Base-by-base conservation (phyloP, 2,113 vertebrate species). In the Myrmecophaga tridactyla region DNA sequence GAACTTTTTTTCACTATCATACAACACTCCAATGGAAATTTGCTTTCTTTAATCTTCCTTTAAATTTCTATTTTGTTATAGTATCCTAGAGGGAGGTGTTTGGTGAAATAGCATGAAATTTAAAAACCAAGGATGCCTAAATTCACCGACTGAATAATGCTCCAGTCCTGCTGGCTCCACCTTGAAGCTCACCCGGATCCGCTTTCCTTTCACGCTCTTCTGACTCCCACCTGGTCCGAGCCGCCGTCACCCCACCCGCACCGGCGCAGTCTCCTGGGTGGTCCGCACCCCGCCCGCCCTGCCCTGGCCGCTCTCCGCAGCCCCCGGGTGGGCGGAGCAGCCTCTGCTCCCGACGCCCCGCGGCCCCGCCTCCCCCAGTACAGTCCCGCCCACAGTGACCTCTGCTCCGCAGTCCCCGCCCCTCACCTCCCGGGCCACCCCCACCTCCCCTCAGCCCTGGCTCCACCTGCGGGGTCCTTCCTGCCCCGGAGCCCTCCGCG, bases 251-350 rank as follows among this genome's bases (percentile, higher is more conserved):
- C 8, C 4, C 0, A 11, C 36, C 15, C 14, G 51, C 48, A 39
- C 43, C 0, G 0, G 1, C 14, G 29, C 5, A n/a, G 21, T 21
- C n/a, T 60, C 53, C 39, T 23, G 31, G 9, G 63, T 73, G 23
- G 23, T 4, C 85, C 60, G 51, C 14, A 76, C 67, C 84, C 39
- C 20, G 56, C 4, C 77, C 56, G 67, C 81, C 27, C 34, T 10
- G 20, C 17, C 36, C 53, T 1, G 1, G 17, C 36, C 34, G 20
- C 46, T 67, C 5, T 43, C 43, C 2, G 2, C 15, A 14, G 91
- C 18, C 36, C 14, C 48, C 3, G n/a, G n/a, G 11, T 43, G 70
- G 48, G 21, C 0, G 1, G 31, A 41, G 58, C 2, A 0, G 0
- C 34, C 41, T 56, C 70, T 70, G 29, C 36, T 75, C 27, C 31